These are phyloP conservation scores for Leucophenga montana DNA, from an alignment of 2,888 invertebrate genomes.

Conservation along the genomic window DNA sequence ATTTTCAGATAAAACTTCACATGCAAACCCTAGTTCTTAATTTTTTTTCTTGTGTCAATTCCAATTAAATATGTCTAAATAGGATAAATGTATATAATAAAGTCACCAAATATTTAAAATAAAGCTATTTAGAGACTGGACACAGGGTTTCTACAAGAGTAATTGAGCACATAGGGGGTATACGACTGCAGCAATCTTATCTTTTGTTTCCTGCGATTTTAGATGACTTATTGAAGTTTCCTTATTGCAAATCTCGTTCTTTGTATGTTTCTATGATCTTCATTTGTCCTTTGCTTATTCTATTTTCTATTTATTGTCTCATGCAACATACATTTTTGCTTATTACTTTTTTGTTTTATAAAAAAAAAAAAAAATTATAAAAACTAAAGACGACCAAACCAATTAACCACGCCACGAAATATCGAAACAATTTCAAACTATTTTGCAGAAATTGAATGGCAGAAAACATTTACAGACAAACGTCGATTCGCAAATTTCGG, in stretches of 20 bases:
- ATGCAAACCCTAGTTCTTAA: too few species aligned
- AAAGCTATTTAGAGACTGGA: too few species aligned
- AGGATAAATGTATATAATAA: too few species aligned
- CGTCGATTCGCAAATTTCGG: constrained; percentile 90
- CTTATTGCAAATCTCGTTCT: not conserved
- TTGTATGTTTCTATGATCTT: not conserved
- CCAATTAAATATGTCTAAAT: too few species aligned
- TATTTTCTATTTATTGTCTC: constrained; percentile 19
- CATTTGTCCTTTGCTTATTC: not conserved
- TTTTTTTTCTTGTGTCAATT: too few species aligned
- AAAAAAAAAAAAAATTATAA: not conserved
- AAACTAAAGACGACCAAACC: not conserved
- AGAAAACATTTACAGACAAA: constrained; percentile 82
- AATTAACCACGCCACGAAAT: constrained; percentile 70
- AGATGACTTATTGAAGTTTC: too few species aligned
- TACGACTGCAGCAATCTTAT: too few species aligned
- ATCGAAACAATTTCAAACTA: constrained; percentile 71
- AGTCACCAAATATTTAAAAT: too few species aligned
- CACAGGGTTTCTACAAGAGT: too few species aligned
- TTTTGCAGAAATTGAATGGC: constrained; percentile 74
- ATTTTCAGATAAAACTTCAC: too few species aligned
- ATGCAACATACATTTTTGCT: constrained; percentile 27
- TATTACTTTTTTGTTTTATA: constrained; percentile 29
- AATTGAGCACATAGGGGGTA: too few species aligned
- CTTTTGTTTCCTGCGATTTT: too few species aligned